Evolutionary conservation across 1,140 invertebrate genomes (phyloP).

Genomic region (Lasioglossum albipes): DNA sequence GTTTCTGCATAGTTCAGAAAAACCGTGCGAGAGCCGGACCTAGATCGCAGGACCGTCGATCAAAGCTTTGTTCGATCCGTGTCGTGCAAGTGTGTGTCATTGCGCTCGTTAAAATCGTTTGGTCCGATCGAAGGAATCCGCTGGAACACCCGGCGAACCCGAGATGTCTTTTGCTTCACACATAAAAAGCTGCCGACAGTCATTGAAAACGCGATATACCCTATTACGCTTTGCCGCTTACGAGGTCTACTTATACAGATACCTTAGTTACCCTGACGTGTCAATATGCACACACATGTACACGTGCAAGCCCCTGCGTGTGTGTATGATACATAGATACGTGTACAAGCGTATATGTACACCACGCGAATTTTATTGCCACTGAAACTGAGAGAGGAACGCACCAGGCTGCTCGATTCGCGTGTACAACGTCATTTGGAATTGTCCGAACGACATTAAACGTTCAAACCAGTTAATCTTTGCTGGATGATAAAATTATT

Average conservation of each 20-base stretch:
- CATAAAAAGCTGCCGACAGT: constrained; percentile 30
- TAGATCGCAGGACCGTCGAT: constrained; percentile 21
- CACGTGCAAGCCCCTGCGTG: constrained; percentile 48
- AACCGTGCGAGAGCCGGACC: not conserved
- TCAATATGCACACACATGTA: constrained; percentile 57
- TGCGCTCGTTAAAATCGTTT: constrained; percentile 22
- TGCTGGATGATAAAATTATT: too few species aligned
- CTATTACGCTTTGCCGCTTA: constrained; percentile 48
- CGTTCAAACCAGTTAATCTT: too few species aligned
- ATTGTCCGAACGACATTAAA: too few species aligned
- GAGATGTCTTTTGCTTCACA: not conserved
- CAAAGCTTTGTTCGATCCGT: not conserved
- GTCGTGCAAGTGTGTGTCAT: not conserved
- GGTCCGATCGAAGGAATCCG: constrained; percentile 37
- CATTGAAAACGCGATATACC: constrained; percentile 51
- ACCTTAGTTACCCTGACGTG: constrained; percentile 61
- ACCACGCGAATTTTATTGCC: constrained; percentile 57
- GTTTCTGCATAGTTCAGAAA: not conserved
- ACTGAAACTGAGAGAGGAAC: constrained; percentile 41
- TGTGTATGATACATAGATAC: constrained; percentile 52
- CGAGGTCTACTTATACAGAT: constrained; percentile 48
- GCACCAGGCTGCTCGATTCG: constrained; percentile 16
- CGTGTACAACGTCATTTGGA: not conserved
- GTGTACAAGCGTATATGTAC: constrained; percentile 54
- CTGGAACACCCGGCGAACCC: not conserved